phyloP scores from a whole-genome alignment of 92 coral and sea anemone species.

The Pocillopora meandrina region DNA sequence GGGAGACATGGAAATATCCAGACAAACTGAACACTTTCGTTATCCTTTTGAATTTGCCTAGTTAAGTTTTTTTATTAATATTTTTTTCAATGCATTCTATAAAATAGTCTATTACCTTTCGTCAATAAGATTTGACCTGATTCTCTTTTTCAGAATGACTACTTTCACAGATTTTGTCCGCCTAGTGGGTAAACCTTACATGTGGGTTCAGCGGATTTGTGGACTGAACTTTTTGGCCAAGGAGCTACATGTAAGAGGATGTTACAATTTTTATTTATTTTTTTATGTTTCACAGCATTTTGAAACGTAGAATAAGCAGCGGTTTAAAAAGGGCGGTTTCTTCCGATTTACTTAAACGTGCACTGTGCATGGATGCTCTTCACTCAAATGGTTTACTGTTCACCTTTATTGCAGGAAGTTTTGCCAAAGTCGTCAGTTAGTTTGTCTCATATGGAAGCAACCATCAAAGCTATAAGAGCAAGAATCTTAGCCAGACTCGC shows the following conservation, averaged over 20 bases:
- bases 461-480: constrained; percentile 80
- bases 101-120: not conserved
- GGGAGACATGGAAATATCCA: too few species aligned
- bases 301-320: not conserved
- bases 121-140: not conserved
- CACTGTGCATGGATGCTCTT: not conserved
- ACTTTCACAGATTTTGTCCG: constrained; percentile 65
- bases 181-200: constrained; percentile 76
- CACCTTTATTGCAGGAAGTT: constrained; percentile 54
- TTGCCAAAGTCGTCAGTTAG: constrained; percentile 83
- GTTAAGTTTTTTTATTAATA: too few species aligned
- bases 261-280: not conserved
- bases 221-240: constrained; percentile 87
- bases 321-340: too few species aligned
- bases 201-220: constrained; percentile 91
- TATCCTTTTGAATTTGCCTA: too few species aligned
- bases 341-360: too few species aligned
- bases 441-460: constrained; percentile 94
- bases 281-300: not conserved
- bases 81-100: not conserved
- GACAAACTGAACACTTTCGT: too few species aligned
- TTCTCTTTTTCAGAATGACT: constrained; percentile 51
- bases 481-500: constrained; percentile 91
- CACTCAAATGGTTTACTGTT: not conserved
- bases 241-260: constrained; percentile 35